These are phyloP conservation scores for Biston betularia DNA, from an alignment of 2,888 invertebrate species.

Conservation along the genomic window DNA sequence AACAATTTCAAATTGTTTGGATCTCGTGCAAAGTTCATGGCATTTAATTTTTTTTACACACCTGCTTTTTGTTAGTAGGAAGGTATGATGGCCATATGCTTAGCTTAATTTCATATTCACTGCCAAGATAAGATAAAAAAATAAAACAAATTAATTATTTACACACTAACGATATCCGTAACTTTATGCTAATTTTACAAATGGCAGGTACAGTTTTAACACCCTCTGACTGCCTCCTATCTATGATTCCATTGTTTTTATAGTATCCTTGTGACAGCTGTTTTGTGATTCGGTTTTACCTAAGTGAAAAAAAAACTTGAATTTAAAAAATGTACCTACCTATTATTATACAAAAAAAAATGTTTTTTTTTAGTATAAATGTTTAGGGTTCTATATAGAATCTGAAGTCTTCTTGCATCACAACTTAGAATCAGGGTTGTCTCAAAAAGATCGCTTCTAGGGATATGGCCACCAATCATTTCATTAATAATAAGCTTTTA, in stretches of 20 bases:
- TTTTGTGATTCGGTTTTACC: constrained; percentile 7
- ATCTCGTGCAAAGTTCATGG: too few relatives aligned
- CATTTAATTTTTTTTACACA: not conserved
- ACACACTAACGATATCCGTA: constrained; percentile 49
- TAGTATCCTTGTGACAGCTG: constrained; percentile 24
- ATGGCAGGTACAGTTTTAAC: constrained; percentile 44
- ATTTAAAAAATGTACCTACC: not conserved
- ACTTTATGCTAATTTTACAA: constrained; percentile 64
- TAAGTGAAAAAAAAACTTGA: not conserved
- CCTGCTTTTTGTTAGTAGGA: not conserved
- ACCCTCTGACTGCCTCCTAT: constrained; percentile 26
- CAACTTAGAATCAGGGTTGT: too few relatives aligned
- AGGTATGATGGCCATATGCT: constrained; percentile 27
- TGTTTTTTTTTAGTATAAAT: too few relatives aligned
- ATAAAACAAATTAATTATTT: constrained; percentile 58
- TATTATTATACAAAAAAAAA: not conserved
- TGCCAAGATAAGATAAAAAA: constrained; percentile 58
- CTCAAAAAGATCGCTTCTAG: too few relatives aligned
- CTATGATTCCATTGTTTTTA: constrained; percentile 28
- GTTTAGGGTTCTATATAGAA: too few relatives aligned
- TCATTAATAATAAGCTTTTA: too few relatives aligned
- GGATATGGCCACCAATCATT: too few relatives aligned
- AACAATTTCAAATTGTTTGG: too few relatives aligned
- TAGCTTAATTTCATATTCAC: constrained; percentile 49
- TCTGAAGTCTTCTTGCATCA: too few relatives aligned